Conservation (phyloP, 2,888 invertebrate genomes). For the Sepioteuthis lessoniana region DNA sequence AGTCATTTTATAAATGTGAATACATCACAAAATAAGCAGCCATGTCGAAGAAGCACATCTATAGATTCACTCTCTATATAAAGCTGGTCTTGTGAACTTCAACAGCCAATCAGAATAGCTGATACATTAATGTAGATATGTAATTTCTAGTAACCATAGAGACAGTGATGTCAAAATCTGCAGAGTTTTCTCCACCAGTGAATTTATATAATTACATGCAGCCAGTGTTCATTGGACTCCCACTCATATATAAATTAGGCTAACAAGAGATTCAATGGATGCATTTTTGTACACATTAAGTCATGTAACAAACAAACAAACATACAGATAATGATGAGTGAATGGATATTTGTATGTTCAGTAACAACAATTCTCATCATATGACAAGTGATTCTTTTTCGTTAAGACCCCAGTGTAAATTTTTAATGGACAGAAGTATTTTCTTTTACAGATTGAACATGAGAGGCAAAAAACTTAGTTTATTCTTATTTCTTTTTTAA, state of each 20-base stretch:
- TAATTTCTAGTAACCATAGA: slow-evolving; percentile 44
- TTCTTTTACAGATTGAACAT: no score
- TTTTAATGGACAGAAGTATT: no score
- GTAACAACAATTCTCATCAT: background rate
- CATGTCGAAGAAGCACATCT: no score
- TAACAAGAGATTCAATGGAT: background rate
- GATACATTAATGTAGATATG: slow-evolving; percentile 42
- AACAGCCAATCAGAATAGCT: slow-evolving; percentile 42
- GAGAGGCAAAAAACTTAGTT: no score
- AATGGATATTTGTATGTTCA: background rate
- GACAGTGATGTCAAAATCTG: slow-evolving; percentile 42
- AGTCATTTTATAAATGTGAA: no score
- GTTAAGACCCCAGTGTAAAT: no score
- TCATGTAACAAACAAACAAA: background rate
- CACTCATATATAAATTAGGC: slow-evolving; percentile 34
- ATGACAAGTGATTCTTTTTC: no score
- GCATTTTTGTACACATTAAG: background rate
- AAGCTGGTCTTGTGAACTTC: slow-evolving; percentile 23
- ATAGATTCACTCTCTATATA: no score
- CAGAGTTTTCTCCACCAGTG: slow-evolving; percentile 39
- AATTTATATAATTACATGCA: background rate
- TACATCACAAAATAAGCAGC: no score
- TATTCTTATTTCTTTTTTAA: no score
- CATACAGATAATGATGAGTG: background rate
- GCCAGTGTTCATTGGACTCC: slow-evolving; percentile 40